phyloP scores from a whole-genome alignment of 1,140 invertebrate species.

The Colletes latitarsis region DNA sequence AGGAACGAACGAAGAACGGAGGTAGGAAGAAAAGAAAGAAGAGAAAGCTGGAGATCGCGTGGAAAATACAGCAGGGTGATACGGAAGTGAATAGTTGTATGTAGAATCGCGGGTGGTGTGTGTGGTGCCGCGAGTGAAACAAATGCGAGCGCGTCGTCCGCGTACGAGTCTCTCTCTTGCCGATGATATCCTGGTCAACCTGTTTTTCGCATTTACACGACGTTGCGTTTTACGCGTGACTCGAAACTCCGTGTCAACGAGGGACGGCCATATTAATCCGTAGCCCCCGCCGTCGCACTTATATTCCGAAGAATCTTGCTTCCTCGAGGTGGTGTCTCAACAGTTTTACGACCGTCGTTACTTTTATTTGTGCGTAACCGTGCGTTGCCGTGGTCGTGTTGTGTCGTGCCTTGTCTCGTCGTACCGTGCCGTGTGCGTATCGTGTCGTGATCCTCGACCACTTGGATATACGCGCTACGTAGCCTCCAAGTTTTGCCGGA shows the following conservation, averaged over 20 bases:
- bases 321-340: conserved; percentile 28
- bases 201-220: conserved; percentile 35
- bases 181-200: conserved; percentile 25
- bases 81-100: conserved; percentile 31
- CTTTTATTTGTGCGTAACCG: conserved; percentile 14
- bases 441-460: conserved; percentile 19
- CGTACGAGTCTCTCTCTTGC: conserved; percentile 36
- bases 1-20: conserved; percentile 34
- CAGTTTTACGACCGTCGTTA: conserved; percentile 9
- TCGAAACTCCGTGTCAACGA: conserved; percentile 71
- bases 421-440: neutral
- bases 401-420: conserved; percentile 3
- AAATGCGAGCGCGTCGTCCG: conserved; percentile 60
- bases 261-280: conserved; percentile 78
- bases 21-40: conserved; percentile 17
- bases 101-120: conserved; percentile 56
- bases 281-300: conserved; percentile 62
- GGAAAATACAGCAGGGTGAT: conserved; percentile 50
- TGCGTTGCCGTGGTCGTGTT: conserved; percentile 2
- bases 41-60: conserved; percentile 49
- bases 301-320: conserved; percentile 35
- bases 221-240: conserved; percentile 48
- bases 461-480: conserved; percentile 32
- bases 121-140: conserved; percentile 58
- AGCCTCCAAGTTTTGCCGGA: conserved; percentile 45